phyloP scores from a whole-genome alignment of 1,140 invertebrate species.

The Chlorops oryzae region DNA sequence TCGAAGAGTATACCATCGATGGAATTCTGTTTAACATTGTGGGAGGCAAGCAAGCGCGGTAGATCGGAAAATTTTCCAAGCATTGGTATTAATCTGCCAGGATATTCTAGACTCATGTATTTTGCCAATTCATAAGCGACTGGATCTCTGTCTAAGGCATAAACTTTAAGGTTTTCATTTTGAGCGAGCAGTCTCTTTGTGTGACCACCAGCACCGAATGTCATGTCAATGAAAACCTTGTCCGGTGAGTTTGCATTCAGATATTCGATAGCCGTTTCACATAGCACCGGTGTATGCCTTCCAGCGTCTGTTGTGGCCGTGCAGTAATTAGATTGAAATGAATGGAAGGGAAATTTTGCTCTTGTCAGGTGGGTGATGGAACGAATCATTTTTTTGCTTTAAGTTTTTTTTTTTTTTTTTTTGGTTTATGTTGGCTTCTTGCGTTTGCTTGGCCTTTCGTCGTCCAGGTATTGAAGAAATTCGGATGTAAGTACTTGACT shows the following conservation, averaged over 20 bases:
- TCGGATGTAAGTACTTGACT: constrained; percentile 64
- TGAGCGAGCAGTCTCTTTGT: constrained; percentile 57
- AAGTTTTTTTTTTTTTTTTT: background rate
- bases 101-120: constrained; percentile 59
- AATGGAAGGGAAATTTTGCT: too few relatives aligned
- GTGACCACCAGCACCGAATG: constrained; percentile 93
- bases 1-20: constrained; percentile 89
- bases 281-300: constrained; percentile 66
- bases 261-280: constrained; percentile 62
- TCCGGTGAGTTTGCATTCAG: constrained; percentile 57
- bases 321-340: constrained; percentile 16
- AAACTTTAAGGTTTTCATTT: constrained; percentile 59
- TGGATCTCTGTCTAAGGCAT: constrained; percentile 86
- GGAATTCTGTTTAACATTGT: constrained; percentile 56
- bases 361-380: too few relatives aligned
- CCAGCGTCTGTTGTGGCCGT: constrained; percentile 6
- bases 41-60: constrained; percentile 57
- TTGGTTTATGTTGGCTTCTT: constrained; percentile 12
- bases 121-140: constrained; percentile 63
- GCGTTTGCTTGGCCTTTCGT: constrained; percentile 49
- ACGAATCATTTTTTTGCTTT: background rate
- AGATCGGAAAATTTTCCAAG: constrained; percentile 85
- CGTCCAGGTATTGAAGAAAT: constrained; percentile 57
- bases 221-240: constrained; percentile 76
- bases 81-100: constrained; percentile 66